Base-by-base conservation (phyloP, 2,888 invertebrate species). In the Drosophila cyrtoloma region DNA sequence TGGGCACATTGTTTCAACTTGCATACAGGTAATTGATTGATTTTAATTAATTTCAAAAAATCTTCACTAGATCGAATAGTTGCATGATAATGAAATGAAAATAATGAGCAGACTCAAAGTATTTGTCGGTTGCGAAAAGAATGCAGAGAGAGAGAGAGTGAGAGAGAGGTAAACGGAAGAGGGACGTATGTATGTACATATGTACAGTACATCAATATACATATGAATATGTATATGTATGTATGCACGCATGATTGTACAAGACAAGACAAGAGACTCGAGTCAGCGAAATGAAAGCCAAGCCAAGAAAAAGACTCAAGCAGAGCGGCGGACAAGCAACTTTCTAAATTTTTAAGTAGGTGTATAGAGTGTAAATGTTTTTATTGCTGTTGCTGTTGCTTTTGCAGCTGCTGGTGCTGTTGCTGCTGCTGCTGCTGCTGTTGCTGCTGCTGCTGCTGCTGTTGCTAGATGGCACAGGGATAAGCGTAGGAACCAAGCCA, bases 281-380 rank as follows among this genome's bases (percentile, higher is more conserved):
- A 71, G 80, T 61, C 65, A 80, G 71, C 70, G 78, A 88, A 86
- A 80, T 75, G 72, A 79, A 80, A 82, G 86, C 77, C 72, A 77
- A 71, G 73, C 42, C 53, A 69, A 69, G 70, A 73, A 75, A 89
- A 55, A 75, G 86, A 82, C 77, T 71, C 56, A 32, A 71, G 71
- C 50, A 64, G 39, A 69, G 75, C 74, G 80, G 77, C 77, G 59
- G 79, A 72, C 71, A 84, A 80, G 80, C 92, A 91, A 91, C 91
- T 91, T 91, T 91, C 91, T 91, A 91, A 91, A 89, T 77, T 82
- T 82, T 82, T 85, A 91, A 90, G 90, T 91, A 91, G 91, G 89
- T 86, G 91, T 91, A 78, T 79, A 66, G 78, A 77, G 65, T 75
- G 75, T 81, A 44, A 67, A 67, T 69, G 62, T 62, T 76, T 51